phyloP scores from a whole-genome alignment of 2,113 vertebrate species.

The Brachypteracias leptosomus region DNA sequence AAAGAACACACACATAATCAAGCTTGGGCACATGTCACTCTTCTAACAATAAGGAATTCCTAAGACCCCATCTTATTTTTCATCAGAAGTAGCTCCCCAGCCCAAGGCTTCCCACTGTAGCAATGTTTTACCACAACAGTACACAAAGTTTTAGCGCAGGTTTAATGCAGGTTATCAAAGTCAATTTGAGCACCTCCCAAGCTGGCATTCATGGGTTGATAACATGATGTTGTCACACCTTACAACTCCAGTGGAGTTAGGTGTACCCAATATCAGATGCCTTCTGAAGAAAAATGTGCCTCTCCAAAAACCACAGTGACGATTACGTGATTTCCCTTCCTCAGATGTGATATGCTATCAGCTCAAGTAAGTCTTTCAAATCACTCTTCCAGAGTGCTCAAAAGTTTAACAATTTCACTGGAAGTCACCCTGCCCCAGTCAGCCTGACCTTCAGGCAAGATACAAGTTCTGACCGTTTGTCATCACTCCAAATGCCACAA shows the following conservation, averaged over 20 bases:
- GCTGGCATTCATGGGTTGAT: neutral
- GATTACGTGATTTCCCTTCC: neutral
- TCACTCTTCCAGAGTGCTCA: neutral
- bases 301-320: rapidly evolving
- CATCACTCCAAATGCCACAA: neutral
- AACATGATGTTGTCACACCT: neutral
- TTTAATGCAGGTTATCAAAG: neutral
- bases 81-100: neutral
- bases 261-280: neutral
- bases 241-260: neutral
- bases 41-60: neutral
- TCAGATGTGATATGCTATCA: rapidly evolving
- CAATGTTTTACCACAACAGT: rapidly evolving
- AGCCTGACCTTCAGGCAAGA: neutral
- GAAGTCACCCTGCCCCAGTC: neutral
- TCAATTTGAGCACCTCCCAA: neutral
- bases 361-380: neutral
- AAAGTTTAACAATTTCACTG: neutral
- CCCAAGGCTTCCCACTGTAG: neutral
- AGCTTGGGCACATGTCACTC: rapidly evolving
- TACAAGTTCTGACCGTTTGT: neutral
- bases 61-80: neutral
- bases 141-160: neutral
- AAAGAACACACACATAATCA: neutral
- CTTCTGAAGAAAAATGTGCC: neutral